Conservation (phyloP, 2,113 vertebrate genomes). For the Ceyx margarethae region DNA sequence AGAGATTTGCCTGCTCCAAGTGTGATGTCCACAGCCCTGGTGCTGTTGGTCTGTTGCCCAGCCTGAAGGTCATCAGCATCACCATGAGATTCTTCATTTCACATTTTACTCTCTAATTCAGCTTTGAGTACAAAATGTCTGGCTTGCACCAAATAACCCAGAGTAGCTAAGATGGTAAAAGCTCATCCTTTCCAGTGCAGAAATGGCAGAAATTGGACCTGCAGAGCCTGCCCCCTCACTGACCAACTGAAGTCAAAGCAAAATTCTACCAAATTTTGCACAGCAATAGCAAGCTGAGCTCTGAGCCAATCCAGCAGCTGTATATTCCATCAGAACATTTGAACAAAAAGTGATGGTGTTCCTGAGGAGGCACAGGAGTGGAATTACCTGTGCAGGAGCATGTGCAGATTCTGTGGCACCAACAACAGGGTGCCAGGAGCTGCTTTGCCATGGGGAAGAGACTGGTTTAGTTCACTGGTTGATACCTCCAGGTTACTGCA, state of each 20-base stretch:
- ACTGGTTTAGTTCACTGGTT: background rate
- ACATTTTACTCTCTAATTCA: background rate
- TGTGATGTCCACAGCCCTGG: fast-evolving
- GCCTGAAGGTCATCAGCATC: background rate
- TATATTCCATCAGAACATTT: background rate
- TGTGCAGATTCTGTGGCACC: fast-evolving
- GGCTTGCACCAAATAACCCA: background rate
- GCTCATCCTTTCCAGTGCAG: background rate
- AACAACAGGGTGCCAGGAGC: background rate
- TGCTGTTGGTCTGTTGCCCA: background rate
- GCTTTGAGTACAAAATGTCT: background rate
- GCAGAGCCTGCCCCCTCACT: background rate
- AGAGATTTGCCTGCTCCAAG: background rate
- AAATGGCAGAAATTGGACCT: background rate
- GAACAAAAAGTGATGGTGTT: background rate
- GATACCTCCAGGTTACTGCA: background rate
- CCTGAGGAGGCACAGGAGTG: background rate
- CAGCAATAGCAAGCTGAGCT: background rate
- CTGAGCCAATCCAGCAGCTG: background rate
- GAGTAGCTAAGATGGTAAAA: background rate
- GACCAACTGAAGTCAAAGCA: background rate
- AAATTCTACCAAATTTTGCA: background rate
- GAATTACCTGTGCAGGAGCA: fast-evolving
- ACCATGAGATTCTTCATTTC: background rate
- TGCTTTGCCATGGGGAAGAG: background rate